Percentiles rank a stretch among this genome's conserved stretches.
These are phyloP conservation scores for Sceloporus tristichus DNA, from an alignment of 2,113 vertebrate genomes.

Conservation along the genomic window DNA sequence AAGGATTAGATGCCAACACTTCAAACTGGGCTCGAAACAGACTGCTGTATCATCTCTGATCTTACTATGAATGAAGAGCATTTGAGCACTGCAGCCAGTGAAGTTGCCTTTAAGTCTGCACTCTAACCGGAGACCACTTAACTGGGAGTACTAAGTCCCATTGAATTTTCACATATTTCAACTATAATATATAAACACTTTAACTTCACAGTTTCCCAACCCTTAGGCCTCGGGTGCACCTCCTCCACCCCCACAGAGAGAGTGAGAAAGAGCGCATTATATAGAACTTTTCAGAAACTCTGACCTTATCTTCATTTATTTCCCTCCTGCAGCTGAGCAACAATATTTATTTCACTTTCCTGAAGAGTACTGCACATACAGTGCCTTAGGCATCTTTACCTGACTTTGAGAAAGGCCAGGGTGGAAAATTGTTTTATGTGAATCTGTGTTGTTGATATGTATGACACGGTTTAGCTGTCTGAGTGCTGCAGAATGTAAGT, in stretches of 20 bases:
- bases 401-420: slow-evolving; percentile 43
- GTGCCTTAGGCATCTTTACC: slow-evolving; percentile 17
- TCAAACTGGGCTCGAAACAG: too few species aligned
- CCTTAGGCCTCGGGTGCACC: background rate
- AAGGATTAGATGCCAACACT: too few species aligned
- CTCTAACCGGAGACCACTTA: background rate
- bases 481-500: slow-evolving; percentile 46
- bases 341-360: background rate
- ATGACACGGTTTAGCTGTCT: slow-evolving; percentile 54
- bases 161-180: background rate
- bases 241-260: too few species aligned
- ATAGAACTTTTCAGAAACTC: background rate
- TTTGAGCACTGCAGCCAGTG: background rate
- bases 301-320: accelerated
- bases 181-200: too few species aligned
- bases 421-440: slow-evolving; percentile 60
- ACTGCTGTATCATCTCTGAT: background rate
- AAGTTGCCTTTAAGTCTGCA: background rate
- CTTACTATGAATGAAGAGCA: background rate
- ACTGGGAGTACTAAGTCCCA: background rate
- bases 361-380: background rate
- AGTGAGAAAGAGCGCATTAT: background rate
- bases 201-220: background rate
- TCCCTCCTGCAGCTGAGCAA: background rate
- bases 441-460: slow-evolving; percentile 59